Conservation (phyloP, 2,888 invertebrate species). For the Esperia sulphurella region DNA sequence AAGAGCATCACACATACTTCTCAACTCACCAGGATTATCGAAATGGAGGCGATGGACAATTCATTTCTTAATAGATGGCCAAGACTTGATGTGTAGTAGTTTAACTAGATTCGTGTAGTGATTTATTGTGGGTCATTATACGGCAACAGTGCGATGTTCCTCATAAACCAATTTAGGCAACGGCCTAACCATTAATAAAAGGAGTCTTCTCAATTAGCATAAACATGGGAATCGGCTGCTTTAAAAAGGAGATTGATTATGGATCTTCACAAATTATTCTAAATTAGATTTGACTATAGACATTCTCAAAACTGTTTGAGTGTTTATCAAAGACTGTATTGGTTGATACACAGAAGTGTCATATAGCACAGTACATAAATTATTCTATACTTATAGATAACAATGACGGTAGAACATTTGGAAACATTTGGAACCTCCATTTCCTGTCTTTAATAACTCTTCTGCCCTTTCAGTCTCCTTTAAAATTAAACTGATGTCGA, state of each 20-base stretch:
- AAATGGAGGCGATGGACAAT: slow-evolving; percentile 37
- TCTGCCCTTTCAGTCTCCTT: not conserved
- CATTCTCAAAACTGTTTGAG: not conserved
- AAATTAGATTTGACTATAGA: slow-evolving; percentile 7
- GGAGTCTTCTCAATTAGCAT: not conserved
- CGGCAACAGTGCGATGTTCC: not conserved
- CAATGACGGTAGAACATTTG: too few species aligned
- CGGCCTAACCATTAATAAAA: not conserved
- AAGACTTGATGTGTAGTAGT: slow-evolving; percentile 31
- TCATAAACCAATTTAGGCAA: not conserved
- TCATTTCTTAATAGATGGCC: slow-evolving; percentile 48
- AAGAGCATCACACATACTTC: slow-evolving; percentile 22
- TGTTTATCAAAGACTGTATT: too few species aligned
- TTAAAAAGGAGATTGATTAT: not conserved
- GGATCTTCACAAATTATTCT: slow-evolving; percentile 4
- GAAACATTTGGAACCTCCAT: too few species aligned
- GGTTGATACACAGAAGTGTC: too few species aligned
- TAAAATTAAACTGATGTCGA: too few species aligned
- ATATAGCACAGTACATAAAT: too few species aligned
- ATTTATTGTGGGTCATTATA: slow-evolving; percentile 15
- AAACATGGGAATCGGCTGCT: not conserved
- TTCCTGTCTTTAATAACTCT: too few species aligned
- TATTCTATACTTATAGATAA: too few species aligned
- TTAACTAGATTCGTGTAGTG: slow-evolving; percentile 38
- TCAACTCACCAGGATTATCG: slow-evolving; percentile 30